Base-by-base conservation (phyloP, 2,888 invertebrate genomes). In the Agrochola lychnidis region DNA sequence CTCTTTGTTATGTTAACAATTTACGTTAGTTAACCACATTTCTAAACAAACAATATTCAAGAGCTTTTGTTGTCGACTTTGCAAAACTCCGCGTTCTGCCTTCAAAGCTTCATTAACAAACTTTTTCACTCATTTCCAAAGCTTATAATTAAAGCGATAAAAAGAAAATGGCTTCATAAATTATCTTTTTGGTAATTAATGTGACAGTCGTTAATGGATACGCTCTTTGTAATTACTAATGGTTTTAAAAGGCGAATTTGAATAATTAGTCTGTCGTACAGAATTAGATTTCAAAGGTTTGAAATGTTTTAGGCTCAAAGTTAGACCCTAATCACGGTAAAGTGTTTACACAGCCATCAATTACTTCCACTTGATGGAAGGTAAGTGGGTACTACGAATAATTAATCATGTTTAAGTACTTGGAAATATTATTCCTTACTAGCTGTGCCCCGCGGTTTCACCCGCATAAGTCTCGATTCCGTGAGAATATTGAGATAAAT, bases 251-350 rank as follows among this genome's bases (percentile, higher is more conserved):
- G 48, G 14, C 22, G 14, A 62, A 64, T 53, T 73, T 19, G 12
- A 57, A 42, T 71, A 73, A 70, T 70, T 81, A 57, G 40, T 51
- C 57, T 48, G 30, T 59, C 45, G 30, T 19, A 57, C n/a, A 0
- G 25, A 57, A 66, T 73, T 61, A n/a, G 57, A 42, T 64, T 78
- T 71, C 68, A 83, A 83, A 78, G 70, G 42, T 59, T 48, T 68
- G 48, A 12, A 61, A 53, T 64, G 16, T 42, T 68, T 81, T 42
- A 42, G 1, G 12, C 9, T 73, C 5, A n/a, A 68, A 62, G 53
- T 67, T 64, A 7, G 59, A 53, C 51, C 45, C 36, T 70, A 70
- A 76, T 84, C 62, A 64, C 42, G 56, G 45, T 12, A 51, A 19
- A 68, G 30, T 57, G 68, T 70, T 56, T 76, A 70, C 59, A 14